Base-by-base conservation (phyloP, 2,113 vertebrate species). In the Bos indicus region DNA sequence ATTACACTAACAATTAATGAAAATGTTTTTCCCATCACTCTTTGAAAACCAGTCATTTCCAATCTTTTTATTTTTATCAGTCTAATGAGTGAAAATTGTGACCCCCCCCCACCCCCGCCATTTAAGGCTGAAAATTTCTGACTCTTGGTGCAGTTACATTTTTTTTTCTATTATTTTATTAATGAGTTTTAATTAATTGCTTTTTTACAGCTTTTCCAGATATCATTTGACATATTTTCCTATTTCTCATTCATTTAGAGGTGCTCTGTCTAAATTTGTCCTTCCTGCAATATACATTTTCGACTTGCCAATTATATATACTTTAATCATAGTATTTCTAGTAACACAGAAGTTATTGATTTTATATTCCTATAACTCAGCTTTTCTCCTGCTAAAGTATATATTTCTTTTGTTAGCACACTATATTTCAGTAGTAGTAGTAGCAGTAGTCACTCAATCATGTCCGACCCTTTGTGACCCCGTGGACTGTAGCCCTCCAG, bases 61-160 rank as follows among this genome's bases (percentile, higher is more conserved):
- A 52, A 7, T 64, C 8, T 83, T 78, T 94, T 43, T 36, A 80
- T 56, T 16, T n/a, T 64, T 57, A 52, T 51, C 48, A 80, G 19
- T 23, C 43, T 64, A 2, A 57, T 36, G 4, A 15, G 12, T 64
- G 0, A 95, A 83, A 84, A 62, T 57, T 28, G 8, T 89, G 10
- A 62, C 26, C 1, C 12, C 13, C 12, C 2, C n/a, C 3, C 10
- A 0, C 13, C 14, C 40, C 40, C 4, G 4, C 40, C 2, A n/a
- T 17, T 74, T 52, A 82, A 74, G 21, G 7, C 30, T 83, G 15
- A 6, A 82, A 94, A 36, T 43, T 13, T 4, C 30, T 85, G 21
- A 28, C 33, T 80, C 5, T 84, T 57, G 40, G 26, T 87, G 9
- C 71, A 52, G 7, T 36, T 48, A 56, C n/a, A 54, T 26, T 13